phyloP scores from a whole-genome alignment of 2,888 invertebrate genomes.

The Epiblema foenella region DNA sequence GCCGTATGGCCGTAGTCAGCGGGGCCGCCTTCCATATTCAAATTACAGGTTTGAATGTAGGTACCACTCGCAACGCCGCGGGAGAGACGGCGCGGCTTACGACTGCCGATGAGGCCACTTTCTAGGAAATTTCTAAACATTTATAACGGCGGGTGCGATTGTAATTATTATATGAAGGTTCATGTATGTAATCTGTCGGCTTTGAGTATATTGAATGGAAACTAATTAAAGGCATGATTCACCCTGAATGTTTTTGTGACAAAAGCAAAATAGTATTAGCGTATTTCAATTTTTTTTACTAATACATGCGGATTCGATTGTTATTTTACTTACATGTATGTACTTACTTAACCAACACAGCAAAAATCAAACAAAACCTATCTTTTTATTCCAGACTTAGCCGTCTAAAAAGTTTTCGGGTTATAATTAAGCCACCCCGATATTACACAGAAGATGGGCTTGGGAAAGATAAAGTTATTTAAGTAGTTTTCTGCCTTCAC shows the following conservation, averaged over 20 bases:
- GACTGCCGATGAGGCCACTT: constrained; percentile 55
- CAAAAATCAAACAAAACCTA: background rate
- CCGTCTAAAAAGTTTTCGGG: background rate
- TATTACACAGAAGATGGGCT: constrained; percentile 70
- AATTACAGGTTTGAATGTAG: constrained; percentile 71
- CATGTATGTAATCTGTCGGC: constrained; percentile 32
- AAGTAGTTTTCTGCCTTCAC: constrained; percentile 72
- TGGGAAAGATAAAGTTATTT: constrained; percentile 66
- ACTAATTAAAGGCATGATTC: too few relatives aligned
- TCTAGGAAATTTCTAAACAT: constrained; percentile 65
- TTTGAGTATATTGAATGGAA: constrained; percentile 16
- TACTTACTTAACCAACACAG: too few relatives aligned
- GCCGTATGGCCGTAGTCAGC: constrained; percentile 49
- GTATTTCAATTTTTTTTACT: too few relatives aligned
- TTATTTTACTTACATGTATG: too few relatives aligned
- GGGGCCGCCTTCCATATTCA: constrained; percentile 67
- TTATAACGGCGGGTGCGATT: constrained; percentile 47
- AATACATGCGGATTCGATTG: too few relatives aligned
- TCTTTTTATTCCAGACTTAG: background rate
- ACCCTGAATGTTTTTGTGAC: too few relatives aligned
- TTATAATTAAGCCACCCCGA: constrained; percentile 59
- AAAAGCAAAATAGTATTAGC: too few relatives aligned
- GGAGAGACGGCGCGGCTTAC: constrained; percentile 54
- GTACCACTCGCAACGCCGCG: constrained; percentile 57
- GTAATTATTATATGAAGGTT: constrained; percentile 44